These are phyloP conservation scores for Baronia brevicornis DNA, from an alignment of 2,888 invertebrate species.

Conservation along the genomic window DNA sequence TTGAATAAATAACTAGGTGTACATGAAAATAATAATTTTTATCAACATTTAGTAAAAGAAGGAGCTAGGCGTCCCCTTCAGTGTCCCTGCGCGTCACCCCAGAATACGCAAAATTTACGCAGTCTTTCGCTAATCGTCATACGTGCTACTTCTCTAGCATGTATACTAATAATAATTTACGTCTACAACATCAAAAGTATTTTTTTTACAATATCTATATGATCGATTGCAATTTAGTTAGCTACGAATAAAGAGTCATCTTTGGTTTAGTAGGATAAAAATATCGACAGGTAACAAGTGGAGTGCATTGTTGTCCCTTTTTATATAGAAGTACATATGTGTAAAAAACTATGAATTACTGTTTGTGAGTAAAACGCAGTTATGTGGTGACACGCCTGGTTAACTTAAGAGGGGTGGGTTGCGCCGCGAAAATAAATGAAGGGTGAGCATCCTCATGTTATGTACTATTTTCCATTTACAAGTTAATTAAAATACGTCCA, in stretches of 20 bases:
- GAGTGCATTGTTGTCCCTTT: slow-evolving; percentile 21
- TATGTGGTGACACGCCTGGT: slow-evolving; percentile 34
- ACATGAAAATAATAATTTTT: slow-evolving; percentile 23
- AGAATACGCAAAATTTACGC: slow-evolving; percentile 48
- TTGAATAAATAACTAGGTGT: no score
- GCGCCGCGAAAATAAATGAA: slow-evolving; percentile 51
- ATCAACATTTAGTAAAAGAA: slow-evolving; percentile 47
- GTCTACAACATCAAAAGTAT: slow-evolving; percentile 26
- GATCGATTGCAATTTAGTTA: no score
- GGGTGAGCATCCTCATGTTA: slow-evolving; percentile 57
- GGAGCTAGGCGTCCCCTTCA: slow-evolving; percentile 47
- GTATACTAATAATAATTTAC: slow-evolving; percentile 31
- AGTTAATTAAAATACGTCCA: slow-evolving; percentile 4
- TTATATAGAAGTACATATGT: no score
- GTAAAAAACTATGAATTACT: slow-evolving; percentile 37
- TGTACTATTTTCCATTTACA: slow-evolving; percentile 20
- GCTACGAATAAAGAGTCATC: no score
- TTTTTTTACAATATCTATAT: no score
- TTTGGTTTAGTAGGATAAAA: no score
- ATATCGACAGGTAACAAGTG: slow-evolving; percentile 23
- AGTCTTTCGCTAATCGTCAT: slow-evolving; percentile 59
- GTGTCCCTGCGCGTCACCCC: slow-evolving; percentile 52
- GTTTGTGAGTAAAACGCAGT: slow-evolving; percentile 34
- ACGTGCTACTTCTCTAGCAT: slow-evolving; percentile 44
- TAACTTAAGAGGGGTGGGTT: slow-evolving; percentile 35